Conservation (phyloP, 2,888 invertebrate genomes). For the Priapulus caudatus region DNA sequence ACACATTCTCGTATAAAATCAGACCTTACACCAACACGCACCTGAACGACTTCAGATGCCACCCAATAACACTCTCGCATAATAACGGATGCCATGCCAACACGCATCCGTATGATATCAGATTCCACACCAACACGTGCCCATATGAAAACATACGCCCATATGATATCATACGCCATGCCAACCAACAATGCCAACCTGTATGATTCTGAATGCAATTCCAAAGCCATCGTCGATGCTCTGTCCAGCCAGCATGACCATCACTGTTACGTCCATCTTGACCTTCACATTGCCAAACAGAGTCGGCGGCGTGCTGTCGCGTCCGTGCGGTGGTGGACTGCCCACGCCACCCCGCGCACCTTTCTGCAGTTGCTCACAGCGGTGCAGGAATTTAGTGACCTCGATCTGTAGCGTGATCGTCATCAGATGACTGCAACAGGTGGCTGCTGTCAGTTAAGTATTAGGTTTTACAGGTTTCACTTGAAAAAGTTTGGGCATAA, state of each 20-base stretch:
- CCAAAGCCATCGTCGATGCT: constrained; percentile 32
- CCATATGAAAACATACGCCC: no score
- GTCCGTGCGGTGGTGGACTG: constrained; percentile 21
- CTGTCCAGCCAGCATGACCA: constrained; percentile 35
- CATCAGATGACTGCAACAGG: constrained; percentile 55
- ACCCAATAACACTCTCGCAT: no score
- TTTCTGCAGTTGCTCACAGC: constrained; percentile 11
- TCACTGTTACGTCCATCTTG: constrained; percentile 29
- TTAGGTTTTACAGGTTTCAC: constrained; percentile 28
- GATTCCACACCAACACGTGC: no score
- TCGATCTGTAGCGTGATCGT: constrained; percentile 70
- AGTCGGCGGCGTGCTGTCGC: constrained; percentile 26
- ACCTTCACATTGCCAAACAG: constrained; percentile 30
- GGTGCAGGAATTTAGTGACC: constrained; percentile 47
- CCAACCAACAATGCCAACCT: no score
- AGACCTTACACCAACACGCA: no score
- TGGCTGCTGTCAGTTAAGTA: constrained; percentile 29
- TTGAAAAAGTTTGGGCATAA: constrained; percentile 43
- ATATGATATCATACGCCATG: no score
- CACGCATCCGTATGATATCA: no score
- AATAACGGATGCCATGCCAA: no score
- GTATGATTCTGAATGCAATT: constrained; percentile 32
- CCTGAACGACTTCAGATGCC: no score
- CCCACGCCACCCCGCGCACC: constrained; percentile 19
- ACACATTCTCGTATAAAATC: no score